These are phyloP conservation scores for Gortyna flavago DNA, from an alignment of 2,888 invertebrate genomes.

Conservation along the genomic window DNA sequence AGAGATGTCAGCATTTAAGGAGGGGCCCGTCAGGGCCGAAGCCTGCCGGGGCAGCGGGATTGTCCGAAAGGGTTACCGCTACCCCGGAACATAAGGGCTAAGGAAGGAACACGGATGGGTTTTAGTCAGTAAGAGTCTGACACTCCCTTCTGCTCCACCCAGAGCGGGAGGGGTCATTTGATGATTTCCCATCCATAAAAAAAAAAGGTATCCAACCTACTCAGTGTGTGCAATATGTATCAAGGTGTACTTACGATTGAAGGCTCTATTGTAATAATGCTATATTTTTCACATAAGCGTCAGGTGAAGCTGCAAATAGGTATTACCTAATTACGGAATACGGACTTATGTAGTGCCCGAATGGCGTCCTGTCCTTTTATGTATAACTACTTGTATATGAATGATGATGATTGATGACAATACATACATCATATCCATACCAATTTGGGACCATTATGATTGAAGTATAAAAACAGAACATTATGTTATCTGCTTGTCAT, in stretches of 20 bases:
- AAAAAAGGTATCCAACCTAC: too few relatives aligned
- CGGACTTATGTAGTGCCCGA: not conserved
- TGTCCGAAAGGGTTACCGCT: too few relatives aligned
- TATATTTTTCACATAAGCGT: not conserved
- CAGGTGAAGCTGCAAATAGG: not conserved
- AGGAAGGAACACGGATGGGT: too few relatives aligned
- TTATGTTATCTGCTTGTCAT: slow-evolving; percentile 26
- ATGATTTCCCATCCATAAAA: too few relatives aligned
- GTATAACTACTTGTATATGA: slow-evolving; percentile 22
- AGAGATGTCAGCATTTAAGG: too few relatives aligned
- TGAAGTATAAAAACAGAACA: slow-evolving; percentile 33
- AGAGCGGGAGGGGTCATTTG: too few relatives aligned
- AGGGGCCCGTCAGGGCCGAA: too few relatives aligned
- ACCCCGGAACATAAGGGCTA: too few relatives aligned
- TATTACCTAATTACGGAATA: not conserved
- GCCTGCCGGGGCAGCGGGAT: too few relatives aligned
- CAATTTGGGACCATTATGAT: slow-evolving; percentile 46
- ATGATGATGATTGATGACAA: slow-evolving; percentile 45
- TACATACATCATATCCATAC: slow-evolving; percentile 29
- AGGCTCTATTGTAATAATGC: not conserved
- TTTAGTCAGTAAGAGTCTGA: too few relatives aligned
- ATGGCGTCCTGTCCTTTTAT: slow-evolving; percentile 12
- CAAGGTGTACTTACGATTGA: too few relatives aligned
- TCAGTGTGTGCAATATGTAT: not conserved
- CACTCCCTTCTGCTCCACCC: too few relatives aligned